Evolutionary conservation across 2,888 invertebrate species (phyloP), one percentile per base, ranked within the genome.

Genomic region (Nomada ruficornis): DNA sequence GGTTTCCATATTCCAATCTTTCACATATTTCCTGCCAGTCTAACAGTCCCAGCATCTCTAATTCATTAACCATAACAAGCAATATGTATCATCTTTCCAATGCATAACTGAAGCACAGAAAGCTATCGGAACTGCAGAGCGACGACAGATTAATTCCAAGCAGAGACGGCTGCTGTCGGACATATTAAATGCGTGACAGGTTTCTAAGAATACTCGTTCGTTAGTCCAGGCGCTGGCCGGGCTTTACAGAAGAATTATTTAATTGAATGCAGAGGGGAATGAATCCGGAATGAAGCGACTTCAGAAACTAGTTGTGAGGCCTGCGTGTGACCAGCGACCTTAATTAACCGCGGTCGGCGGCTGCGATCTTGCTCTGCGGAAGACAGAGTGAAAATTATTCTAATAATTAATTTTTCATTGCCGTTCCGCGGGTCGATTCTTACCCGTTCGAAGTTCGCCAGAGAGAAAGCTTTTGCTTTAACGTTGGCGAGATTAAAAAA

Each of bases 271-370:
- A 50, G 26, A 44, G 57, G 75, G 78, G 70, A 82, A 82, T 74
- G 74, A 83, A 78, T 82, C 71, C 71, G 55, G 60, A 83, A 83
- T 78, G 83, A 83, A 79, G 71, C 42, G 71, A 76, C 82, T 73
- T 72, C 20, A 55, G 73, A 65, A 78, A 67, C 68, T 72, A 71
- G 68, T 83, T 71, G 65, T 36, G 50, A 75, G 55, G 54, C 62
- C 62, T 71, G 71, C 55, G 60, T 79, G 83, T 78, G 79, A 75
- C 68, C 78, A 69, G 78, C 78, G 69, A 57, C 54, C 64, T 78
- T 83, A 68, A 83, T 82, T 82, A 82, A 73, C 44, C 54, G 29
- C n/a, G 71, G 44, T 23, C 64, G 18, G 26, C 29, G 13, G n/a
- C 44, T 42, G 44, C 55, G 44, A 50, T 67, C 50, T 29, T 64